These are phyloP conservation scores for Zaprionus tsacasi DNA, from an alignment of 1,140 invertebrate species.

Conservation along the genomic window DNA sequence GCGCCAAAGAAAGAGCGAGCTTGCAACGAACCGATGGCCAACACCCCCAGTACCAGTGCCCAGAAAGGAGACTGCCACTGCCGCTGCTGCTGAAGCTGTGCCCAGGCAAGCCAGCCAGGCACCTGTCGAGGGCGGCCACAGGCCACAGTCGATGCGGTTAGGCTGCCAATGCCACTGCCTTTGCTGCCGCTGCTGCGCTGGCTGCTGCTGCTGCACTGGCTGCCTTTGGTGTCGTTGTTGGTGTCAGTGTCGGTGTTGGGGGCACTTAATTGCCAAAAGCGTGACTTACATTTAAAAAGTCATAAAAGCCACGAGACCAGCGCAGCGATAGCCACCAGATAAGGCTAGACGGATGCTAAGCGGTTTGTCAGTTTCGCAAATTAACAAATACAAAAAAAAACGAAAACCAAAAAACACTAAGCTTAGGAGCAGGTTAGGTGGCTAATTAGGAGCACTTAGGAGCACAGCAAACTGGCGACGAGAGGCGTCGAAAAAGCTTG, in stretches of 20 bases:
- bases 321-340: conserved; percentile 52
- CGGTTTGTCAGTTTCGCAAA: conserved; percentile 63
- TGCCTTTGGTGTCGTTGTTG: conserved; percentile 17
- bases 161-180: conserved; percentile 30
- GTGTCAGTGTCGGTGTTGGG: conserved; percentile 43
- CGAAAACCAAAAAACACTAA: conserved; percentile 22
- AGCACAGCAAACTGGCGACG: not conserved
- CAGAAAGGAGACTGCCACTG: conserved; percentile 24
- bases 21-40: conserved; percentile 31
- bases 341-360: conserved; percentile 52
- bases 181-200: not conserved
- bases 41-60: conserved; percentile 39
- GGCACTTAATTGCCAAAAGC: conserved; percentile 82
- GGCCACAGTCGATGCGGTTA: conserved; percentile 53
- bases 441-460: conserved; percentile 50
- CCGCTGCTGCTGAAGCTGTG: not conserved
- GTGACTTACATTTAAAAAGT: conserved; percentile 82
- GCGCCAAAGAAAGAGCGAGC: conserved; percentile 31
- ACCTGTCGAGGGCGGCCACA: conserved; percentile 61
- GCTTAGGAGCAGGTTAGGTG: conserved; percentile 39
- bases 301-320: conserved; percentile 75
- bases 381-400: conserved; percentile 47
- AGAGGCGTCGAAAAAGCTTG: not conserved
- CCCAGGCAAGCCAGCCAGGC: conserved; percentile 22
- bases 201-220: conserved; percentile 52